A percentile compares a stretch with the other conserved stretches of the same genome.
Evolutionary conservation across 2,888 invertebrate genomes (phyloP).

Genomic region (Pherbina coryleti): DNA sequence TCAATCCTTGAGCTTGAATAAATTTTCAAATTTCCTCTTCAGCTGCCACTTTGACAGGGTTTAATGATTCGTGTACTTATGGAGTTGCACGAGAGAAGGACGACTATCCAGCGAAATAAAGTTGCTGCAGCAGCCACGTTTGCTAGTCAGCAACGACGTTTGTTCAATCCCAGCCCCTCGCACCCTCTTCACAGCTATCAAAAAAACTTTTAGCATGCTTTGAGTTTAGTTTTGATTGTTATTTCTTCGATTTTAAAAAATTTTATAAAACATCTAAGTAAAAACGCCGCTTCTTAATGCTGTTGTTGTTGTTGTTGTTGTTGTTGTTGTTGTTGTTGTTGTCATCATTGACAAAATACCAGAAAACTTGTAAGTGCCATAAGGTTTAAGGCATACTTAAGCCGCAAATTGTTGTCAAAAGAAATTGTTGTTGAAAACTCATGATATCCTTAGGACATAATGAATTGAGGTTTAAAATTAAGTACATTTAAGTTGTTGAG

Average conservation of each 20-base stretch:
- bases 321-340: not conserved
- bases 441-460: too few relatives aligned
- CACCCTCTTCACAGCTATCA: not conserved
- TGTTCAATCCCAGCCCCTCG: not conserved
- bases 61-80: constrained; percentile 30
- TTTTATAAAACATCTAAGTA: not conserved
- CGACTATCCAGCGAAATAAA: not conserved
- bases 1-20: constrained; percentile 3
- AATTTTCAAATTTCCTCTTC: constrained; percentile 11
- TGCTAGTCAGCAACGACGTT: not conserved
- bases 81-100: not conserved
- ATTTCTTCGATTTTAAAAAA: constrained; percentile 17
- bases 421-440: not conserved
- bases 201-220: not conserved
- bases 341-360: not conserved
- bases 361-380: not conserved
- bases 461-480: not conserved
- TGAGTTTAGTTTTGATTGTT: constrained; percentile 29
- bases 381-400: not conserved
- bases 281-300: not conserved
- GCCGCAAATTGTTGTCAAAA: not conserved
- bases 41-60: constrained; percentile 32
- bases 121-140: not conserved
- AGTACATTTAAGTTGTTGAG: not conserved
- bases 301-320: not conserved